Conservation (phyloP, 2,113 vertebrate genomes). For the Lophura nycthemera region DNA sequence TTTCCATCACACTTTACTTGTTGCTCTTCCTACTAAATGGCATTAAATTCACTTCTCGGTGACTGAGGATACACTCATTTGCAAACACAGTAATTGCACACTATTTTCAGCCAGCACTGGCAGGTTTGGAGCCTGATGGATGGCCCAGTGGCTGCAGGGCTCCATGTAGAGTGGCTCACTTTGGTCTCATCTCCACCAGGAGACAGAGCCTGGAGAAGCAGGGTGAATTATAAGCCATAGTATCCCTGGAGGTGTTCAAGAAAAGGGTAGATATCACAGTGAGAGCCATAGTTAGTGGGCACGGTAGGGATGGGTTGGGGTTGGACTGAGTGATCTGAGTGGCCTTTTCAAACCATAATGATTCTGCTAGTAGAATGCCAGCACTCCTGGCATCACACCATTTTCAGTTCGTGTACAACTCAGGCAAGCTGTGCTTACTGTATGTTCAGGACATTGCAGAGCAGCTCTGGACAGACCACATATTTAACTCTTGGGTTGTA, state of each 20-base stretch:
- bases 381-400: neutral
- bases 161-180: neutral
- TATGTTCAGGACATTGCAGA: neutral
- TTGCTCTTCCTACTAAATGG: neutral
- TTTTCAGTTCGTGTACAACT: neutral
- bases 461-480: neutral
- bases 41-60: neutral
- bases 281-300: no score
- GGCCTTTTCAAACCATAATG: no score
- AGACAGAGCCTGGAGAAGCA: neutral
- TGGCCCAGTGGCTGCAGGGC: neutral
- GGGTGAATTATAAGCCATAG: neutral
- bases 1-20: neutral
- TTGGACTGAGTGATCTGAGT: no score
- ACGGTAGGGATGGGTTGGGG: no score
- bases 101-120: neutral
- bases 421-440: neutral
- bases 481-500: neutral
- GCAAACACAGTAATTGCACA: neutral
- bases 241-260: no score
- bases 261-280: no score
- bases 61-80: conserved; percentile 15
- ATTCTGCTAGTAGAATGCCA: neutral
- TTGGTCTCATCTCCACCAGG: neutral
- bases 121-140: neutral